Conservation (phyloP, 2,113 vertebrate species). For the Echinops telfairi region DNA sequence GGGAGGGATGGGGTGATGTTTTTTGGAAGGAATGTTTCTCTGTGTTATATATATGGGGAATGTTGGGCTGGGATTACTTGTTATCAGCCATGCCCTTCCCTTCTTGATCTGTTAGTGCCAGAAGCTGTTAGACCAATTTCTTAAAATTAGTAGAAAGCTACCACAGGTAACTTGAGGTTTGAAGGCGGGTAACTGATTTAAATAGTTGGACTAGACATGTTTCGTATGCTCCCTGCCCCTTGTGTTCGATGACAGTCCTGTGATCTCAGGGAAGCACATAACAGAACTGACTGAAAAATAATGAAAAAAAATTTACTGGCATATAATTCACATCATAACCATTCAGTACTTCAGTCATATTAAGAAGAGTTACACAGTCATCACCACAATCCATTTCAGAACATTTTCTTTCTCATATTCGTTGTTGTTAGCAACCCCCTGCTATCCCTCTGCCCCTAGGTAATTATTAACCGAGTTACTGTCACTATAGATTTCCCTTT, state of each 20-base stretch:
- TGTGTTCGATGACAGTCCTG: slow-evolving; percentile 30
- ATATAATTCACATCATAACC: too few relatives aligned
- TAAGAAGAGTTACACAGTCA: too few relatives aligned
- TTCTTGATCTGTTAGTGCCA: too few relatives aligned
- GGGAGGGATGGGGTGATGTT: background rate
- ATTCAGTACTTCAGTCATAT: too few relatives aligned
- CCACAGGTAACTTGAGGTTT: slow-evolving; percentile 9
- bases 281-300: background rate
- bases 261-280: slow-evolving; percentile 19
- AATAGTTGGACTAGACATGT: background rate
- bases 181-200: background rate
- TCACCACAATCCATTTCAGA: too few relatives aligned
- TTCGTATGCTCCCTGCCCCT: background rate
- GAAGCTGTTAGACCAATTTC: too few relatives aligned
- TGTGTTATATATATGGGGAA: background rate
- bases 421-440: too few relatives aligned
- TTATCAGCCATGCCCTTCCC: background rate
- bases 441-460: too few relatives aligned
- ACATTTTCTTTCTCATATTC: too few relatives aligned
- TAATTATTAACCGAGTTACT: too few relatives aligned
- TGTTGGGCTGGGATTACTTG: background rate
- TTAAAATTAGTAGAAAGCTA: slow-evolving; percentile 8
- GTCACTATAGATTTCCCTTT: too few relatives aligned
- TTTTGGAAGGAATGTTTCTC: background rate
- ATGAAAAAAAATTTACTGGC: too few relatives aligned